Base-by-base conservation (phyloP, 2,888 invertebrate genomes). In the Hofmannophila pseudospretella region DNA sequence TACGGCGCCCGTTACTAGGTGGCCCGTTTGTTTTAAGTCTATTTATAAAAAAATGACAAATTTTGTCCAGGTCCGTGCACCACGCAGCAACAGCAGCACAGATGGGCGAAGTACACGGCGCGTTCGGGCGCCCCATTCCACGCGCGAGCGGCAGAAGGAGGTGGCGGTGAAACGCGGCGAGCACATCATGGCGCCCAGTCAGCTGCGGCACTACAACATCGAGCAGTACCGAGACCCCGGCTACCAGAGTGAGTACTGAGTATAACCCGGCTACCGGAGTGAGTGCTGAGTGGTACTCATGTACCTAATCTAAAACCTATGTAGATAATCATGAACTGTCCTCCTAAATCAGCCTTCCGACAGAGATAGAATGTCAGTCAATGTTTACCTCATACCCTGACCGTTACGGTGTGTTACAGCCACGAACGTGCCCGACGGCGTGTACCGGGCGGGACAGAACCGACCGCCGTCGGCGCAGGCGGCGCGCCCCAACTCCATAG, bases 101-200 rank as follows among this genome's bases (percentile, higher is more conserved):
- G 82, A 82, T 42, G 71, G 74, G 0, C 68, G 84, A 32, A 67
- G 75, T 37, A 52, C 76, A 32, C 90, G 69, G 72, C 90, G 95
- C 31, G 94, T 95, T 29, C 89, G 96, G 31, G 93, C 94, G 51
- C 96, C 96, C 25, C 94, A 95, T 69, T 96, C 95, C 55, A 96
- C 96, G 1, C 89, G 95, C 55, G 96, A 97, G 67, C 89, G 94
- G 44, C 95, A 95, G 68, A 89, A 93, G 61, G 94, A 95, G 65
- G 90, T 93, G 39, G 96, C 93, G 11, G 91, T 95, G 32, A 94
- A 93, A 32, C 94, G 95, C 62, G 96, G 96, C 34, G 96, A 96
- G 64, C 94, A 95, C 67, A 92, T 84, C 66, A 82, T 85, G 82
- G 73, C 76, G 56, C 80, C 82, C 42, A 66, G 62, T 41, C 84